Base-by-base conservation (phyloP, 2,113 vertebrate genomes). In the Sphaerodactylus townsendi region DNA sequence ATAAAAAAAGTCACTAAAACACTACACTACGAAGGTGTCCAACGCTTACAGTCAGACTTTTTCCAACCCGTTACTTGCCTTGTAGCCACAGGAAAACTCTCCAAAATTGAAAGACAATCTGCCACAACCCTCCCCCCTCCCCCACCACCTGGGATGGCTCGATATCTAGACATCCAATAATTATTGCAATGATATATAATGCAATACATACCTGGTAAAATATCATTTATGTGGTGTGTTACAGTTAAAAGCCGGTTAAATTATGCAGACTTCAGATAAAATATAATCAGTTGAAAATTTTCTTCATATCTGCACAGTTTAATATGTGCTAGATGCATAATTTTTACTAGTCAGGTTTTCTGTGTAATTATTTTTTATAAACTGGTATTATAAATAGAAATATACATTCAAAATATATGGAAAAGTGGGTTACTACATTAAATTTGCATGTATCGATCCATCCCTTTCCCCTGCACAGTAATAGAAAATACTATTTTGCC, bases 51-150 rank as follows among this genome's bases (percentile, higher is more conserved):
- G 95, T 97, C 97, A 97, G 97, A 98, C 96, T 95, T 96, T 96
- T 97, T 96, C 96, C 96, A 94, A 97, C 96, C 96, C 96, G 97
- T 98, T 98, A 97, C 97, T 97, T 98, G 97, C 96, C 96, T 97
- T 96, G 96, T 92, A 96, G 96, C 96, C 96, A 97, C 96, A 97
- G 96, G 96, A 97, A 96, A 97, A 96, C 94, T 93, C 92, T 94
- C 93, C 94, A 95, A 95, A 96, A 97, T 94, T 92, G 95, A 93
- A 94, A 96, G 95, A 96, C 95, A 95, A 96, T 96, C 95, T 96
- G 96, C 95, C 94, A 96, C 94, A 90, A 95, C 96, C 94, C 95
- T 91, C 94, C 94, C 95, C 87, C 92, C 90, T 59, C 90, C 92
- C 93, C 93, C 92, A 92, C 94, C 93, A 92, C 94, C 94, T 94